Conservation (phyloP, 2,113 vertebrate species). For the Corythornis vintsioides region DNA sequence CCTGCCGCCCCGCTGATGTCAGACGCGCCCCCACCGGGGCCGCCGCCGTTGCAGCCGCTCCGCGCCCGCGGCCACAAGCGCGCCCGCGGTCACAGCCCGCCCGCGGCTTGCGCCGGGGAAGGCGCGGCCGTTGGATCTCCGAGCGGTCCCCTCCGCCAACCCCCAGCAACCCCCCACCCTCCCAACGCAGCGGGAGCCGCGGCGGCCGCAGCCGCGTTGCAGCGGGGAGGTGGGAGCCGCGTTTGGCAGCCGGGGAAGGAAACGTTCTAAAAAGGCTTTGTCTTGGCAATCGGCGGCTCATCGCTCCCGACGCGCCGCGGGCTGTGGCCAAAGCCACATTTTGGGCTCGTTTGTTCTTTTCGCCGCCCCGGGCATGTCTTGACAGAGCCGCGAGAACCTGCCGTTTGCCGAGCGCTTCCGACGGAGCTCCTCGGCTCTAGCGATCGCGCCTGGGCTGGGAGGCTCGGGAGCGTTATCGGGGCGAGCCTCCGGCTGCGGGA, state of each 20-base stretch:
- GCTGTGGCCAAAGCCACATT: slow-evolving; percentile 31
- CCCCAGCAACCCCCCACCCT: neutral
- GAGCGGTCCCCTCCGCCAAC: neutral
- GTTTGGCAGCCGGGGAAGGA: slow-evolving; percentile 56
- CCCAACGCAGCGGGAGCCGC: slow-evolving; percentile 5
- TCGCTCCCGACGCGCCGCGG: slow-evolving; percentile 25
- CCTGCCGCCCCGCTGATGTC: slow-evolving; percentile 76
- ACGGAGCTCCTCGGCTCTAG: slow-evolving; percentile 38
- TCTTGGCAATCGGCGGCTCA: slow-evolving; percentile 64
- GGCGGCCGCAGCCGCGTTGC: slow-evolving; percentile 7
- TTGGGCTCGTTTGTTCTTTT: neutral
- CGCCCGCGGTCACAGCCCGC: neutral
- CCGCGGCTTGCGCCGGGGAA: neutral
- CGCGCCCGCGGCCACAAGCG: neutral
- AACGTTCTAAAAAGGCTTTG: slow-evolving; percentile 65
- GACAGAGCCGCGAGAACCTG: slow-evolving; percentile 33
- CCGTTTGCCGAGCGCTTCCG: neutral
- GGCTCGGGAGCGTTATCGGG: neutral
- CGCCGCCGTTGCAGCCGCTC: neutral
- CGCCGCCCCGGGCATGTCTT: slow-evolving; percentile 69
- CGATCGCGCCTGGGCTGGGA: neutral
- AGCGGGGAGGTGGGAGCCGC: slow-evolving; percentile 58
- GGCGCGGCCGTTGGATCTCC: neutral
- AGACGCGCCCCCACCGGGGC: slow-evolving; percentile 56
- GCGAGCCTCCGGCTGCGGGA: slow-evolving; percentile 20